Evolutionary conservation across 2,888 invertebrate genomes (phyloP), one percentile per base, ranked within the genome.

Genomic region (Deladenus siricidicola): DNA sequence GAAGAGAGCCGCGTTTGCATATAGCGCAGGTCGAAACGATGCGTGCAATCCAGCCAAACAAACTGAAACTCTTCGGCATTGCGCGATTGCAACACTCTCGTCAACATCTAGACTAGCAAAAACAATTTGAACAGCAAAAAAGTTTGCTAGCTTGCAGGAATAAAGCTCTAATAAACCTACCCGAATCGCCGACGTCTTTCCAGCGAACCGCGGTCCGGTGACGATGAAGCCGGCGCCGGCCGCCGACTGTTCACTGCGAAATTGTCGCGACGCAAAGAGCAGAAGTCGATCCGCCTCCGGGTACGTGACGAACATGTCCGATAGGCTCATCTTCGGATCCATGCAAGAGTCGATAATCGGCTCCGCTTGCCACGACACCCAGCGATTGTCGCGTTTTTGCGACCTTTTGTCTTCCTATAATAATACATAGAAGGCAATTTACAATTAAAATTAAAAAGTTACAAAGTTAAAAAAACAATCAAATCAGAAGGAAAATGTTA

Each of bases 131-230:
- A n/a, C n/a, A n/a, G n/a, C n/a, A n/a, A n/a, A n/a, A n/a, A n/a
- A n/a, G n/a, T n/a, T n/a, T n/a, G n/a, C n/a, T n/a, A n/a, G n/a
- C n/a, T n/a, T n/a, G n/a, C n/a, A n/a, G n/a, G n/a, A n/a, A n/a
- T n/a, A n/a, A n/a, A n/a, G n/a, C n/a, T n/a, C n/a, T n/a, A n/a
- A n/a, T n/a, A n/a, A n/a, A n/a, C n/a, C n/a, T n/a, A 71, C 70
- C 45, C 67, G 66, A 19, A 72, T 65, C 6, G 70, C 60, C 44
- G 71, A 65, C 8, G 72, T 68, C 54, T 74, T 74, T 19, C 73
- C 67, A 4, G 65, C 68, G 48, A 60, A 67, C 4, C 64, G 57
- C 0, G 72, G 71, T 14, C 74, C 74, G 28, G 63, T 64, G 8
- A 74, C 59, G 0, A 74, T 50, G 17, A 74, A 58, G 39, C 39